A percentile compares a stretch with the other conserved stretches of the same genome.
Evolutionary conservation across 2,797 vertebrate species (phyloP).

Genomic region (Peromyscus aztecus): DNA sequence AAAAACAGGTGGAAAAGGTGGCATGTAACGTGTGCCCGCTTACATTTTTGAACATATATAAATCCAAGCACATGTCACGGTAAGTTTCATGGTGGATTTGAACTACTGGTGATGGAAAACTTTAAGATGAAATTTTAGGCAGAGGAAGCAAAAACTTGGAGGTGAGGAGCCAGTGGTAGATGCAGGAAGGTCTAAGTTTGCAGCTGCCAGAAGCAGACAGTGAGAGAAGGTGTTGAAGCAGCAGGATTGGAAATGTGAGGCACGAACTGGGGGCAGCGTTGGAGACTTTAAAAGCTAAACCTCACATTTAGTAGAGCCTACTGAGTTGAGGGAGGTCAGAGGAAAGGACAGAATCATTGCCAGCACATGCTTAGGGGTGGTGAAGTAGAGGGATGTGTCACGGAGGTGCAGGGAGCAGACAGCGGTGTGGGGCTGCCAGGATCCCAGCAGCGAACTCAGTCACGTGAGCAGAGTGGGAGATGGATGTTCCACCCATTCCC

Average conservation of each 20-base stretch:
- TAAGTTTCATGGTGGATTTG: background rate
- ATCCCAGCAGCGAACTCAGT: background rate
- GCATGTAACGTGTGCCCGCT: background rate
- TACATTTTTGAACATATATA: background rate
- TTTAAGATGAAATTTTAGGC: background rate
- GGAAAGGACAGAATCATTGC: background rate
- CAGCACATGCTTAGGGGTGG: background rate
- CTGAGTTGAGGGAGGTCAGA: background rate
- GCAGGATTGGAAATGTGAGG: background rate
- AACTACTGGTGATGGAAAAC: background rate
- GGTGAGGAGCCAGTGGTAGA: too few species aligned
- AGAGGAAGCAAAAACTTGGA: background rate
- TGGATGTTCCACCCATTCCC: slow-evolving; percentile 43
- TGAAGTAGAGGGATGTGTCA: accelerated
- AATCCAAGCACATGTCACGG: background rate
- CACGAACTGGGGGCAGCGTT: accelerated
- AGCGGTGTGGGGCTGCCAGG: background rate
- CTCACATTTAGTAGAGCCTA: background rate
- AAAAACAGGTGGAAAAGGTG: background rate
- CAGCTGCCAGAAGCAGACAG: background rate
- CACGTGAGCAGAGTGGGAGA: background rate
- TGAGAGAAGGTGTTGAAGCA: background rate
- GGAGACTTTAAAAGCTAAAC: background rate
- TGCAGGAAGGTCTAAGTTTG: background rate
- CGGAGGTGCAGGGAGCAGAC: accelerated